Evolutionary conservation across 1,140 invertebrate species (phyloP).

Genomic region (Thaumatotibia leucotreta): DNA sequence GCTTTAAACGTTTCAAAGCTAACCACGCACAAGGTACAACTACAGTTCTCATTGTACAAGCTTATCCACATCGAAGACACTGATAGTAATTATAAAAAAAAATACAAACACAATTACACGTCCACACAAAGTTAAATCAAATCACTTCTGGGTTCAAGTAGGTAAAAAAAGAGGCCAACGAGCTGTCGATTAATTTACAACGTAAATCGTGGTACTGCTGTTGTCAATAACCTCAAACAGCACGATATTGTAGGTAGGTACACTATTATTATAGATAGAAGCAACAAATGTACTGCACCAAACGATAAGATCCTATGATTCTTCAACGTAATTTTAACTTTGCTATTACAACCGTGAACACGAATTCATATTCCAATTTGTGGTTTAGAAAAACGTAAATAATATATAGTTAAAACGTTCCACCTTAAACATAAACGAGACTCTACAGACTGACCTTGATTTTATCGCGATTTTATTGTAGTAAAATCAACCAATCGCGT

Average conservation of each 20-base stretch:
- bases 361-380: neutral
- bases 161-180: neutral
- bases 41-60: neutral
- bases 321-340: neutral
- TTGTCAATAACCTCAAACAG: slow-evolving; percentile 4
- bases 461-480: neutral
- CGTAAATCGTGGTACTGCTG: neutral
- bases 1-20: too few species aligned
- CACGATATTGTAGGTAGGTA: neutral
- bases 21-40: neutral
- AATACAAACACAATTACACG: neutral
- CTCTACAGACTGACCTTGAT: neutral
- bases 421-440: neutral
- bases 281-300: neutral
- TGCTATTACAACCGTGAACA: neutral
- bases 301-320: neutral
- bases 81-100: neutral
- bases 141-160: neutral
- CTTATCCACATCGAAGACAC: neutral
- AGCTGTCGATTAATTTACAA: neutral
- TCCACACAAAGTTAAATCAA: neutral
- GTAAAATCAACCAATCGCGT: slow-evolving; percentile 4
- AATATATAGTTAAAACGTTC: neutral
- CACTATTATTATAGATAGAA: neutral
- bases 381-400: neutral